These are phyloP conservation scores for Panthera tigris DNA, from an alignment of 2,113 vertebrate genomes.

Conservation along the genomic window DNA sequence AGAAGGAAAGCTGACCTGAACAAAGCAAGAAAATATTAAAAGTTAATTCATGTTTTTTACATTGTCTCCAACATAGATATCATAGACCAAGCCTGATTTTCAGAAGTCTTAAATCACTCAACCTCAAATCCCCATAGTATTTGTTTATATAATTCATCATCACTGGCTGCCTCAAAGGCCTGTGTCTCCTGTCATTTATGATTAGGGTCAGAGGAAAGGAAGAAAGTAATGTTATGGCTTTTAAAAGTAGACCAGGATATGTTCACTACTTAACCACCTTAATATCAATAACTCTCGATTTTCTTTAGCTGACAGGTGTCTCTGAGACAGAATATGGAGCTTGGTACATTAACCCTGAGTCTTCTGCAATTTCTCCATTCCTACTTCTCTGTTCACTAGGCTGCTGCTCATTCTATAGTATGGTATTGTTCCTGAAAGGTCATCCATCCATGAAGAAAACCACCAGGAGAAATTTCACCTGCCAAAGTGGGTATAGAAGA, in stretches of 20 bases:
- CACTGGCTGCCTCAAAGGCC: not conserved
- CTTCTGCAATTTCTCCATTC: slow-evolving; percentile 13
- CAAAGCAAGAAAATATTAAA: slow-evolving; percentile 14
- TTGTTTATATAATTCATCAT: slow-evolving; percentile 30
- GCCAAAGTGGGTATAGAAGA: not conserved
- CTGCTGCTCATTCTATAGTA: not conserved
- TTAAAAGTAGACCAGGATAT: not conserved
- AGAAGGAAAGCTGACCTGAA: not conserved
- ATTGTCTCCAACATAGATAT: not conserved
- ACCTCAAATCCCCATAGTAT: not conserved
- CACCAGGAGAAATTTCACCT: slow-evolving; percentile 11
- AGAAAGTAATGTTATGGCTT: not conserved
- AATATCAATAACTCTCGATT: not conserved
- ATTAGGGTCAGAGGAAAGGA: slow-evolving; percentile 15
- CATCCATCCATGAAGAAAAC: not conserved
- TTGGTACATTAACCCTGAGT: not conserved
- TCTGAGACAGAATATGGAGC: not conserved
- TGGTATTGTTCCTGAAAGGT: slow-evolving; percentile 2
- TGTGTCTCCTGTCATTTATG: not conserved
- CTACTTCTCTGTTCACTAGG: not conserved
- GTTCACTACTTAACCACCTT: not conserved
- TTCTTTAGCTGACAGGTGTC: not conserved
- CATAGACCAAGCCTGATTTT: slow-evolving; percentile 19
- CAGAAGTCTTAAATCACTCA: not conserved
- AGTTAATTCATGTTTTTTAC: slow-evolving; percentile 6